A percentile compares a stretch with the other conserved stretches of the same genome.
phyloP scores from a whole-genome alignment of 1,140 invertebrate genomes.

The Saccostrea cuccullata region DNA sequence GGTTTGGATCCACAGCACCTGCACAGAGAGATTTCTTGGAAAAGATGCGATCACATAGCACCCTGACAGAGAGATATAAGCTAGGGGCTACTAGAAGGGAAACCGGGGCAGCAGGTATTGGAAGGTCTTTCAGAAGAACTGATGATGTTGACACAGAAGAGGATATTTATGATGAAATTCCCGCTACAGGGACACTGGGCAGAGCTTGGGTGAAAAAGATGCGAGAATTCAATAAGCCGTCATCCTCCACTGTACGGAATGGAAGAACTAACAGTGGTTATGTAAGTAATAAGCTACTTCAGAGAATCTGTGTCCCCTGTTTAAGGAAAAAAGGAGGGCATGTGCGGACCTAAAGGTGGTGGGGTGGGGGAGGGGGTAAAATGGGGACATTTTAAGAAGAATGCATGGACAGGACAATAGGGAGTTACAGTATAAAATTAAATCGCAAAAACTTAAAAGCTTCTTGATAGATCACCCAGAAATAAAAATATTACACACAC shows the following conservation, averaged over 20 bases:
- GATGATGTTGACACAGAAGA: background rate
- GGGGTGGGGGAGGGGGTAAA: too few species aligned
- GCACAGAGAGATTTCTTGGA: conserved; percentile 18
- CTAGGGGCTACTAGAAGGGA: background rate
- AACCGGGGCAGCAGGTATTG: background rate
- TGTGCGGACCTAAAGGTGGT: too few species aligned
- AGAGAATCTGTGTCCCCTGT: too few species aligned
- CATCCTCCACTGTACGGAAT: background rate
- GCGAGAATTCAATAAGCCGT: background rate
- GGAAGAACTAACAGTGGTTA: background rate
- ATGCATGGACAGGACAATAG: too few species aligned
- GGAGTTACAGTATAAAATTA: too few species aligned
- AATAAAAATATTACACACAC: too few species aligned
- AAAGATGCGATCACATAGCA: background rate
- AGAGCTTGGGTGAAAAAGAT: conserved; percentile 12
- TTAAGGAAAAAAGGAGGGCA: too few species aligned
- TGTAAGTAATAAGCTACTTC: background rate
- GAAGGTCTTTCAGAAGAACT: conserved; percentile 7
- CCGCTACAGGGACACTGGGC: conserved; percentile 31
- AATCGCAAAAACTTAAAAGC: too few species aligned
- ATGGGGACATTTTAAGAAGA: too few species aligned
- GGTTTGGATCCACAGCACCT: background rate
- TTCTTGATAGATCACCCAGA: too few species aligned
- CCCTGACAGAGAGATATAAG: background rate
- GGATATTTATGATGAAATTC: conserved; percentile 46